A percentile compares a stretch with the other conserved stretches of the same genome.
phyloP scores from a whole-genome alignment of 2,797 vertebrate genomes.

The Macroramphosus scolopax region DNA sequence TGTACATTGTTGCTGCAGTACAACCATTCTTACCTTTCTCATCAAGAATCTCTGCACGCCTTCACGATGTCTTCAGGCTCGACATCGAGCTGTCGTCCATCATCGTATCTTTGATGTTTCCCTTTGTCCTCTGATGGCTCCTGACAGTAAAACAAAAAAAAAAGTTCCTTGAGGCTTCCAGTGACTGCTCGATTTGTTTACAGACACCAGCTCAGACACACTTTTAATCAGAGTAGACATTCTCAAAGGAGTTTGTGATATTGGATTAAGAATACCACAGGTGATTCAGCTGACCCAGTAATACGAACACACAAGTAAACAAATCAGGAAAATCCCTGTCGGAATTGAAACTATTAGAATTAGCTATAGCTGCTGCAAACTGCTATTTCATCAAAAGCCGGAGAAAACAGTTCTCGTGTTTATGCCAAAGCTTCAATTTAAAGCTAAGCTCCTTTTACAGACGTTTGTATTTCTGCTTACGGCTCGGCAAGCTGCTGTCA shows the following conservation, averaged over 20 bases:
- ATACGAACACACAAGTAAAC: conserved; percentile 57
- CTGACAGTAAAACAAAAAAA: conserved; percentile 29
- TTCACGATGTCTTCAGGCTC: conserved; percentile 26
- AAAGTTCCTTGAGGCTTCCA: conserved; percentile 12
- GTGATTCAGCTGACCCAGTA: conserved; percentile 64
- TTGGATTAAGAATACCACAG: conserved; percentile 41
- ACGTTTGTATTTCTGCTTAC: conserved; percentile 68
- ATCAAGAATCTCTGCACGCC: conserved; percentile 14
- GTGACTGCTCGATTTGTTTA: conserved; percentile 17
- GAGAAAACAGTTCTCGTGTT: conserved; percentile 65
- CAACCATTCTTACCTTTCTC: conserved; percentile 53
- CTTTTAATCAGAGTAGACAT: conserved; percentile 2
- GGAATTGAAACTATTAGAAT: conserved; percentile 76
- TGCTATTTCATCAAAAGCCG: conserved; percentile 65
- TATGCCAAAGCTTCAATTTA: conserved; percentile 67
- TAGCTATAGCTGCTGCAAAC: conserved; percentile 64
- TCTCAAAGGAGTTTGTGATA: conserved; percentile 22
- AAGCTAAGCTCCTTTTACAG: conserved; percentile 66
- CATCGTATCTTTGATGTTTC: conserved; percentile 22
- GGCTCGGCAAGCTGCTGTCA: conserved; percentile 29
- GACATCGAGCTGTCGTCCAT: conserved; percentile 6
- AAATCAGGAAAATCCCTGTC: conserved; percentile 67
- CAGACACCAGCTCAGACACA: not conserved
- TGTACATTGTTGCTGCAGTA: conserved; percentile 21
- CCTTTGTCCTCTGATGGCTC: conserved; percentile 23